A percentile compares a stretch with the other conserved stretches of the same genome.
These are phyloP conservation scores for Meandrusa payeni DNA, from an alignment of 2,888 invertebrate species.

Conservation along the genomic window DNA sequence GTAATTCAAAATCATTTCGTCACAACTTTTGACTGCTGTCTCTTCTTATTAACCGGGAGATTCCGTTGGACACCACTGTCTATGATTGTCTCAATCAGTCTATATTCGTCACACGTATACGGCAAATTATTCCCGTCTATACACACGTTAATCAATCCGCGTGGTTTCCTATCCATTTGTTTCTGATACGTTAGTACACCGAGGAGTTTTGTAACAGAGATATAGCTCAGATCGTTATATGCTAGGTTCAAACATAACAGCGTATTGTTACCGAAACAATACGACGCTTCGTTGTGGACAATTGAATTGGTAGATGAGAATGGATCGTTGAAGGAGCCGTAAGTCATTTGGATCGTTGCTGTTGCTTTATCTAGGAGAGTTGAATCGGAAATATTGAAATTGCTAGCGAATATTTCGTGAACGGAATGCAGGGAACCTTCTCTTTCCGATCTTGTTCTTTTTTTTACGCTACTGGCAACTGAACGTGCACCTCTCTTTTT, in stretches of 20 bases:
- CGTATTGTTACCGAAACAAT: constrained; percentile 50
- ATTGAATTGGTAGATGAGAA: constrained; percentile 36
- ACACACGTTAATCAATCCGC: constrained; percentile 47
- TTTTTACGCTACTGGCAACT: constrained; percentile 18
- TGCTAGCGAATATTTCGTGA: constrained; percentile 29
- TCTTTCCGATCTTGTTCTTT: constrained; percentile 33
- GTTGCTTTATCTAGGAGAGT: constrained; percentile 39
- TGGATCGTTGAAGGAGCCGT: constrained; percentile 44
- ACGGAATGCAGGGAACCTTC: constrained; percentile 33
- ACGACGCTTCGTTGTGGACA: constrained; percentile 31
- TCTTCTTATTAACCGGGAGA: constrained; percentile 29
- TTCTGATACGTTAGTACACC: constrained; percentile 43
- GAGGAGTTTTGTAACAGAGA: constrained; percentile 41
- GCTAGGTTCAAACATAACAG: constrained; percentile 51
- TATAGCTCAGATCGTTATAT: constrained; percentile 48
- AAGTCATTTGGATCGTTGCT: constrained; percentile 30
- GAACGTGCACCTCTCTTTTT: constrained; percentile 32
- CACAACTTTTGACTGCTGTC: constrained; percentile 24
- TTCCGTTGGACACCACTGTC: constrained; percentile 32
- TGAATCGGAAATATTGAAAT: constrained; percentile 30
- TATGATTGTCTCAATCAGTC: constrained; percentile 40
- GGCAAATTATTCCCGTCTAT: constrained; percentile 59
- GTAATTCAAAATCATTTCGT: constrained; percentile 25
- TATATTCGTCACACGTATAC: constrained; percentile 39
- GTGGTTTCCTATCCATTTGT: constrained; percentile 37